Evolutionary conservation across 2,113 vertebrate genomes (phyloP).

Genomic region (Apodemus speciosus): DNA sequence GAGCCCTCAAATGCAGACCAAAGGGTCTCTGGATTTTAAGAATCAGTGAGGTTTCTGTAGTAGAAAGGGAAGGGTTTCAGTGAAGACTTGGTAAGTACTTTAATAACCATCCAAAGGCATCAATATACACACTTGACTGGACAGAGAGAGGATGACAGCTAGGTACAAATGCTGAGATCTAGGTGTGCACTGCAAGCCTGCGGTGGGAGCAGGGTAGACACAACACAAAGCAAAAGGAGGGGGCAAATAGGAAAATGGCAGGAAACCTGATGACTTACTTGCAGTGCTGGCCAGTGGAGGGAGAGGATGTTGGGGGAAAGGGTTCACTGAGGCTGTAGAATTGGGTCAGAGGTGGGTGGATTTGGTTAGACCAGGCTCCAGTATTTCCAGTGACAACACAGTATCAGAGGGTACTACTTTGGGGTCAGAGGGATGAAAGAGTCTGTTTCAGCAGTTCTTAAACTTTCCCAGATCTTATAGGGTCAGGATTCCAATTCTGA

Average conservation of each 20-base stretch:
- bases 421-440: constrained; percentile 12
- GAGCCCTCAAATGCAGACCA: neutral
- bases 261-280: neutral
- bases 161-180: neutral
- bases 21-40: neutral
- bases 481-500: constrained; percentile 74
- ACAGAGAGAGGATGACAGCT: neutral
- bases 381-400: constrained; percentile 62
- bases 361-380: constrained; percentile 16
- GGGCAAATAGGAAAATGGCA: neutral
- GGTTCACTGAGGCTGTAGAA: constrained; percentile 20
- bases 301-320: neutral
- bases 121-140: neutral
- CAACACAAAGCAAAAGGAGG: neutral
- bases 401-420: constrained; percentile 54
- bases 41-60: neutral
- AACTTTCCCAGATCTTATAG: constrained; percentile 61
- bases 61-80: neutral
- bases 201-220: neutral
- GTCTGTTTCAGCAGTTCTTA: constrained; percentile 53
- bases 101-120: neutral
- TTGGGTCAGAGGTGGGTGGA: neutral
- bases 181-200: neutral
- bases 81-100: neutral
- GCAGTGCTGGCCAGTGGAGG: neutral